Base-by-base conservation (phyloP, 2,888 invertebrate genomes). In the Aradus depressus region DNA sequence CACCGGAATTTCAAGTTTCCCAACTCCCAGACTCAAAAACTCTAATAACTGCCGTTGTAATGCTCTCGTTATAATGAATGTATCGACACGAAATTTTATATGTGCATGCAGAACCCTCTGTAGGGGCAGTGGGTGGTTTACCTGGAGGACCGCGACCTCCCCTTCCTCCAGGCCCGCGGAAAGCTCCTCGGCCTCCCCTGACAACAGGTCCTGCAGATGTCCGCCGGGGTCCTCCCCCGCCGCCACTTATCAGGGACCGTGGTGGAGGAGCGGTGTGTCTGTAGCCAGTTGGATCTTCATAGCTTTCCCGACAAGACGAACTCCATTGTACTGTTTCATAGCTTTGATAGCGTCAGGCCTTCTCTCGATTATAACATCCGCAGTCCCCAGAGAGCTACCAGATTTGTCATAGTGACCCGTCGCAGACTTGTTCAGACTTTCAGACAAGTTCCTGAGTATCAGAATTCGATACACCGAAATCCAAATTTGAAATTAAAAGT, bases 361-460 rank as follows among this genome's bases (percentile, higher is more conserved):
- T 64, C 93, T 77, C 63, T 92, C 93, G 70, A 93, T 97, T 56
- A 95, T 83, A 18, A 97, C 93, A 75, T 97, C 95, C 49, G 96
- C 97, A 60, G 95, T 92, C 52, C 97, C 97, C 64, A 95, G 73
- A 51, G 96, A 96, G 67, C 96, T 77, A 51, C 96, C 97, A 50
- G 95, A 93, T 69, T 91, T 79, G 68, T 97, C 97, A 70, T 96
- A 97, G 69, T 97, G 95, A 57, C 97, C 92, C 52, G 91, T 84
- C 37, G 95, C 95, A 70, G 86, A 90, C 70, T 87, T 87, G 60
- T 57, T 97, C 96, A 75, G 96, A 96, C 72, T 97, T 97, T 56
- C 89, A 86, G 72, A 97, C 97, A 54, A 97, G 74, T 72, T 78
- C 79, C 75, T 91, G 84, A 63, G 96, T 91, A 69, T 96, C 96